Percentiles rank a stretch among this genome's conserved stretches.
phyloP scores from a whole-genome alignment of 2,113 vertebrate species.

The Sinocyclocheilus rhinocerous region DNA sequence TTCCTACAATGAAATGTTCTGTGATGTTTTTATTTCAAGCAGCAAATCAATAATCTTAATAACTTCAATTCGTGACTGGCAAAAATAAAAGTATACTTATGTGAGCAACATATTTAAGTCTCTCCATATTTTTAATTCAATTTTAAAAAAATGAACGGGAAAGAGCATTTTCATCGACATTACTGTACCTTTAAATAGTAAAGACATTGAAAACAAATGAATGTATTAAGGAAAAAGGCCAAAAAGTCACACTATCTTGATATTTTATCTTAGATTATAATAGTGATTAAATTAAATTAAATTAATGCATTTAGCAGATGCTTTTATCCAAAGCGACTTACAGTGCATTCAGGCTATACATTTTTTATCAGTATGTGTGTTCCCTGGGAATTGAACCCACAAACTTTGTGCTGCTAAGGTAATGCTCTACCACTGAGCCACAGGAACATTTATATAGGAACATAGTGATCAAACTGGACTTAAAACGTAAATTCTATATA shows the following conservation, averaged over 20 bases:
- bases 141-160: background rate
- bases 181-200: background rate
- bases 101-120: background rate
- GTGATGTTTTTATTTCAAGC: background rate
- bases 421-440: no score
- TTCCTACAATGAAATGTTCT: background rate
- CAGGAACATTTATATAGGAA: no score
- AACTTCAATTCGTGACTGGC: background rate
- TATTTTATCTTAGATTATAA: background rate
- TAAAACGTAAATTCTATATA: background rate
- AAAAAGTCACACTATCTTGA: background rate
- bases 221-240: background rate
- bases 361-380: no score
- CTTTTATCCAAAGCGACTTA: no score
- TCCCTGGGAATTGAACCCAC: no score
- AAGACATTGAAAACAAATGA: background rate
- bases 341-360: no score
- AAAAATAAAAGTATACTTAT: background rate
- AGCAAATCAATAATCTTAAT: background rate
- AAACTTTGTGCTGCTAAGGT: no score
- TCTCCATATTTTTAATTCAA: background rate
- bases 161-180: background rate
- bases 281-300: no score
- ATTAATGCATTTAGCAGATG: no score
- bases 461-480: background rate